Conservation (phyloP, 2,797 vertebrate genomes). For the Antennarius maculatus region DNA sequence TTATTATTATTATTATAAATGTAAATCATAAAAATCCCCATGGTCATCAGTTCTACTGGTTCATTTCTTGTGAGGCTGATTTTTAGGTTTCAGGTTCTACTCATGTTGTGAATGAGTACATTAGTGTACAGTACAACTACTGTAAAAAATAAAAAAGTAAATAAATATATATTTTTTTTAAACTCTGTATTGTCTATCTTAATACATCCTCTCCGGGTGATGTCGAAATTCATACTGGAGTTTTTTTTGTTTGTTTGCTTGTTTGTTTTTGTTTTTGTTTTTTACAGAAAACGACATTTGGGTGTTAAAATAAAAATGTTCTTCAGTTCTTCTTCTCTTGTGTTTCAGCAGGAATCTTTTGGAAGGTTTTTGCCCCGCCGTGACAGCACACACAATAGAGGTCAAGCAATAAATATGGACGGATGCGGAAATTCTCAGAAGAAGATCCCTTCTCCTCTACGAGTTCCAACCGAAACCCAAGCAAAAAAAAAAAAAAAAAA, state of each 20-base stretch:
- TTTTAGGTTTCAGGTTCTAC: background rate
- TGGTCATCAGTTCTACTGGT: background rate
- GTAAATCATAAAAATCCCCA: background rate
- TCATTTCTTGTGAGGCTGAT: too few species aligned
- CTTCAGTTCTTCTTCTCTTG: background rate
- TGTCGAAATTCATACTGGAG: background rate
- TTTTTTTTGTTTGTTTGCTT: too few species aligned
- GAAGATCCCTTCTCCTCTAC: slow-evolving; percentile 15
- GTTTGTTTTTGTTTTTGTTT: too few species aligned
- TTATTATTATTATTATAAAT: background rate
- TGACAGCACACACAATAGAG: slow-evolving; percentile 34
- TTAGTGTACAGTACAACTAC: background rate
- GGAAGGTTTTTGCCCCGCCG: slow-evolving; percentile 31
- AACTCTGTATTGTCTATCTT: background rate
- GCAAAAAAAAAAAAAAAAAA: slow-evolving; percentile 4
- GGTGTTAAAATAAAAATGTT: too few species aligned
- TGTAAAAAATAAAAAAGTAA: too few species aligned
- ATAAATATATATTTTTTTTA: too few species aligned
- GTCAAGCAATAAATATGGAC: slow-evolving; percentile 20
- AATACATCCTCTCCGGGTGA: background rate
- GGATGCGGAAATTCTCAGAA: slow-evolving; percentile 41
- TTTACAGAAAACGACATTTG: background rate
- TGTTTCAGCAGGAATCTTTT: background rate
- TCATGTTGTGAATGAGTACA: background rate
- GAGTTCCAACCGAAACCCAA: slow-evolving; percentile 37